These are phyloP conservation scores for Ichneumon xanthorius DNA, from an alignment of 2,888 invertebrate species.

Conservation along the genomic window DNA sequence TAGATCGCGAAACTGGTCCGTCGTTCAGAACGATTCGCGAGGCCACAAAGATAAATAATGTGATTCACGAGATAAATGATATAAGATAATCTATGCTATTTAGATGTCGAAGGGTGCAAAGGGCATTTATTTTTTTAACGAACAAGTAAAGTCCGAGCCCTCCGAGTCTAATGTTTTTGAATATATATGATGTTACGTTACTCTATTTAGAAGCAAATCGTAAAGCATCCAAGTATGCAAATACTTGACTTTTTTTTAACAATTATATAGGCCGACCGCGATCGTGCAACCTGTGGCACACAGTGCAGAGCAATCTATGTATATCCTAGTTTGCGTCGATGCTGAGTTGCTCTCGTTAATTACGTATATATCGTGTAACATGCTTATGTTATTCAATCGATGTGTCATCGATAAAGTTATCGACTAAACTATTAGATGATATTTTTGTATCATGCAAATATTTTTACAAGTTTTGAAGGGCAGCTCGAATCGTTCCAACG, in stretches of 20 bases:
- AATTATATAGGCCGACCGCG: constrained; percentile 23
- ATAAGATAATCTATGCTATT: constrained; percentile 35
- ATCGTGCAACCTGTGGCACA: constrained; percentile 6
- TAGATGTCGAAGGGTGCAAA: constrained; percentile 31
- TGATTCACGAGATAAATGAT: constrained; percentile 44
- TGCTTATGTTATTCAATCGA: constrained; percentile 29
- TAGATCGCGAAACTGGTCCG: constrained; percentile 5
- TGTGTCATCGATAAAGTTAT: constrained; percentile 38
- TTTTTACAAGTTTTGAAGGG: constrained; percentile 53
- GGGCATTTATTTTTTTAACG: constrained; percentile 45
- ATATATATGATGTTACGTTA: constrained; percentile 28
- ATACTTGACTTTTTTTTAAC: constrained; percentile 25
- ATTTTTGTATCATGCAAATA: constrained; percentile 65
- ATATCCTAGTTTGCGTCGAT: not conserved
- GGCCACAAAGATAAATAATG: constrained; percentile 43
- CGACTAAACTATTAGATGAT: constrained; percentile 49
- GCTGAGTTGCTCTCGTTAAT: constrained; percentile 25
- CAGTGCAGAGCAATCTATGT: constrained; percentile 4
- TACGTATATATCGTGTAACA: constrained; percentile 1
- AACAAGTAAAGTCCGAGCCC: constrained; percentile 15
- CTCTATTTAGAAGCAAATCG: constrained; percentile 17
- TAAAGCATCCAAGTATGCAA: constrained; percentile 8
- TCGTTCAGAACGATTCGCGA: constrained; percentile 10
- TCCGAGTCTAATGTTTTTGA: constrained; percentile 19
- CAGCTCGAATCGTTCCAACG: constrained; percentile 26